Evolutionary conservation across 2,113 vertebrate species (phyloP).

Genomic region (Tauraco erythrolophus): DNA sequence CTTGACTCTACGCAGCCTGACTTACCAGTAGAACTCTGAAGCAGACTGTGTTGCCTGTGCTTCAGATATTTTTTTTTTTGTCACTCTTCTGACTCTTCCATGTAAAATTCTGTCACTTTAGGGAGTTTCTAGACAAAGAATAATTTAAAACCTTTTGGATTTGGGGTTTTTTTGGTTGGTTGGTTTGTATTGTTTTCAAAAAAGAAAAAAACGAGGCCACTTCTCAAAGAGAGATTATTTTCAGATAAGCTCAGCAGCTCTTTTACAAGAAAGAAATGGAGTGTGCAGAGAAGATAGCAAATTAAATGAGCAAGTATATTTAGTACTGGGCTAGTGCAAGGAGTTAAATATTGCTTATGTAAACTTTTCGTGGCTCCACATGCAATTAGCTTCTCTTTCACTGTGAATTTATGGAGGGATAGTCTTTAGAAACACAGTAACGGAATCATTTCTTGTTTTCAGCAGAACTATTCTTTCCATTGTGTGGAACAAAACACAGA

Average conservation of each 20-base stretch:
- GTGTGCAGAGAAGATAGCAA: background rate
- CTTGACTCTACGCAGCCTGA: background rate
- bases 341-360: background rate
- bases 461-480: background rate
- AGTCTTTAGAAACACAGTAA: background rate
- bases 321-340: background rate
- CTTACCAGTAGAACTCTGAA: fast-evolving
- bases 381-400: background rate
- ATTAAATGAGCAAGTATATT: background rate
- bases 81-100: background rate
- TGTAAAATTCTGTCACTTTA: background rate
- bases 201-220: background rate
- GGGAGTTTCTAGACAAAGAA: background rate
- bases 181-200: background rate
- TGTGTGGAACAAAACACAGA: background rate
- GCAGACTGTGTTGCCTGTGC: background rate
- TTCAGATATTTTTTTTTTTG: background rate
- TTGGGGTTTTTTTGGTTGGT: background rate
- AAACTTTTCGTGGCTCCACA: background rate
- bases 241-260: background rate
- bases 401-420: background rate
- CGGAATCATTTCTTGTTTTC: background rate
- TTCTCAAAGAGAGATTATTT: background rate
- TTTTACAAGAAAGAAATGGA: background rate
- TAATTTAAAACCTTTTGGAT: background rate